These are phyloP conservation scores for Cheilosia urbana DNA, from an alignment of 2,888 invertebrate genomes.

Conservation along the genomic window DNA sequence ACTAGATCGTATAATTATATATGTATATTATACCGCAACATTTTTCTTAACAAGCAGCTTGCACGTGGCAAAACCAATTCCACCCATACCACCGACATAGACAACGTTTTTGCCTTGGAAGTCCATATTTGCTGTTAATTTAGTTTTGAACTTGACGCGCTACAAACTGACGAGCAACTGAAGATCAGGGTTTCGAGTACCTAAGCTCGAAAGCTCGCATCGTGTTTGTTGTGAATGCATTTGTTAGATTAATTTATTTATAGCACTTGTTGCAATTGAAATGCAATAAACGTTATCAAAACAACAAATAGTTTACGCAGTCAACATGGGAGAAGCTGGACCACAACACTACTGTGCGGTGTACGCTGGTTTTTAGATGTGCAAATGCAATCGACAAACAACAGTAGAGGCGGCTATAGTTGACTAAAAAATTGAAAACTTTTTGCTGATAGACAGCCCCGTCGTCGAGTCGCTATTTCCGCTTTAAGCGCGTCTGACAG, in stretches of 20 bases:
- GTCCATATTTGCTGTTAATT: slow-evolving; percentile 51
- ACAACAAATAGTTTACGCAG: slow-evolving; percentile 8
- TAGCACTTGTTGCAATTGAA: slow-evolving; percentile 35
- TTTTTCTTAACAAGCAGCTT: slow-evolving; percentile 68
- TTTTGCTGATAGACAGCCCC: no score
- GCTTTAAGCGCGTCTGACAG: no score
- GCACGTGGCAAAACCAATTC: slow-evolving; percentile 74
- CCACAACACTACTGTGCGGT: neutral
- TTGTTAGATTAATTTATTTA: slow-evolving; percentile 14
- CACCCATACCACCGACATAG: slow-evolving; percentile 75
- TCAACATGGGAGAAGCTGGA: slow-evolving; percentile 34
- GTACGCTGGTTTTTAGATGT: slow-evolving; percentile 1
- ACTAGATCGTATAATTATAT: neutral
- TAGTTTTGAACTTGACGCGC: slow-evolving; percentile 63
- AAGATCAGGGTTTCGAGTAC: slow-evolving; percentile 18
- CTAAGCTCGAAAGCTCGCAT: slow-evolving; percentile 46
- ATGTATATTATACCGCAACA: slow-evolving; percentile 54
- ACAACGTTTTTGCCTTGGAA: slow-evolving; percentile 73
- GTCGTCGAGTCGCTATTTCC: no score
- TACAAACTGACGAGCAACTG: slow-evolving; percentile 56
- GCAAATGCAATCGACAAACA: slow-evolving; percentile 4
- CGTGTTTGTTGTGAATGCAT: neutral
- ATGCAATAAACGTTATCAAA: slow-evolving; percentile 57
- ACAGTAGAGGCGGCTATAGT: neutral
- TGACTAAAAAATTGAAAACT: no score